Evolutionary conservation across 2,113 vertebrate species (phyloP).

Genomic region (Taurulus bubalis): DNA sequence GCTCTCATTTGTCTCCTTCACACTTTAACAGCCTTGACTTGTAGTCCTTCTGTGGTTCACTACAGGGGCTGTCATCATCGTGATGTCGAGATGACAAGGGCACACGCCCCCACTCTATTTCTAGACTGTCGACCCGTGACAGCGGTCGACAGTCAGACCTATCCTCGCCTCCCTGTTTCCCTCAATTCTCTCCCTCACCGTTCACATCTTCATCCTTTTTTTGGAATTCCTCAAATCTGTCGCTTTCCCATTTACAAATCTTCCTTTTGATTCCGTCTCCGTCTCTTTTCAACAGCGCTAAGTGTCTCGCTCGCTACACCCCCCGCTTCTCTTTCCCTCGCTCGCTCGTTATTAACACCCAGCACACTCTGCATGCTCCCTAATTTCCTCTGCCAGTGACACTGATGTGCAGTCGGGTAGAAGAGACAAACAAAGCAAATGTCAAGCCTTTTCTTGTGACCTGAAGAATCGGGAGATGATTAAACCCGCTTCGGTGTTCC

Average conservation of each 20-base stretch:
- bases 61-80: conserved; percentile 34
- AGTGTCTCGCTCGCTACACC: conserved; percentile 1
- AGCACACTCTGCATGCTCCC: conserved; percentile 29
- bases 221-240: not conserved
- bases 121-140: conserved; percentile 58
- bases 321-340: conserved; percentile 6
- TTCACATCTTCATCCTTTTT: conserved; percentile 15
- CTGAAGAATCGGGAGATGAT: conserved; percentile 49
- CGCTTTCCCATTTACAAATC: conserved; percentile 2
- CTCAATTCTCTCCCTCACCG: not conserved
- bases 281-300: conserved; percentile 32
- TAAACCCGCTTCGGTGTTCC: conserved; percentile 14
- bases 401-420: conserved; percentile 49
- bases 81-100: conserved; percentile 54
- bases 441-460: conserved; percentile 48
- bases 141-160: conserved; percentile 33
- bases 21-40: conserved; percentile 37
- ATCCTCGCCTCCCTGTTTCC: conserved; percentile 18
- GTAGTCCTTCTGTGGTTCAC: conserved; percentile 48
- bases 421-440: conserved; percentile 59
- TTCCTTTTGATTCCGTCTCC: conserved; percentile 12
- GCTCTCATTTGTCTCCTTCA: conserved; percentile 66
- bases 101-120: conserved; percentile 38
- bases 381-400: conserved; percentile 61
- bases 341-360: conserved; percentile 51